Conservation (phyloP, 2,113 vertebrate genomes). For the Tachysurus vachellii region DNA sequence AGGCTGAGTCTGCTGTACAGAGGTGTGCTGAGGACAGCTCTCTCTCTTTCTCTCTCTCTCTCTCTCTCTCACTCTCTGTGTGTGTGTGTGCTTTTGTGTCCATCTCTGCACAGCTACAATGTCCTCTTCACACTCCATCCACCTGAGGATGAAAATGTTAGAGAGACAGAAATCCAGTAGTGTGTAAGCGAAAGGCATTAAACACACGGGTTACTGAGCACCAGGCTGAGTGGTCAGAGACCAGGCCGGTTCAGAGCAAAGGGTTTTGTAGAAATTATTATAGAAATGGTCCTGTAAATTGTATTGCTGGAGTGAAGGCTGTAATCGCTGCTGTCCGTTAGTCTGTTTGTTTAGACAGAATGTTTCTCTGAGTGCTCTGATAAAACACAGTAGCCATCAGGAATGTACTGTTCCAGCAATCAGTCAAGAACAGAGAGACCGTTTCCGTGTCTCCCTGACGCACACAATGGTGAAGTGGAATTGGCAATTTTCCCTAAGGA, state of each 20-base stretch:
- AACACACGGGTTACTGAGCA: neutral
- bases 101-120: neutral
- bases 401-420: constrained; percentile 26
- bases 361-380: neutral
- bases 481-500: neutral
- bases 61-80: neutral
- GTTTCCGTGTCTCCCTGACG: neutral
- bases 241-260: neutral
- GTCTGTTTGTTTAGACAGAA: constrained; percentile 21
- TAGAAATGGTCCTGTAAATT: neutral
- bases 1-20: constrained; percentile 40
- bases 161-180: neutral
- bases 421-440: constrained; percentile 33
- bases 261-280: neutral
- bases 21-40: constrained; percentile 49
- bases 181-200: neutral
- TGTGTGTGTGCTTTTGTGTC: neutral
- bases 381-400: neutral
- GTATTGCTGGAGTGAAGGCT: neutral
- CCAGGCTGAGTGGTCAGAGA: neutral
- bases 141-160: neutral
- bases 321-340: neutral
- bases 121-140: neutral
- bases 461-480: neutral
- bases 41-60: neutral